phyloP scores from a whole-genome alignment of 2,113 vertebrate genomes.

The Sclerurus mexicanus region DNA sequence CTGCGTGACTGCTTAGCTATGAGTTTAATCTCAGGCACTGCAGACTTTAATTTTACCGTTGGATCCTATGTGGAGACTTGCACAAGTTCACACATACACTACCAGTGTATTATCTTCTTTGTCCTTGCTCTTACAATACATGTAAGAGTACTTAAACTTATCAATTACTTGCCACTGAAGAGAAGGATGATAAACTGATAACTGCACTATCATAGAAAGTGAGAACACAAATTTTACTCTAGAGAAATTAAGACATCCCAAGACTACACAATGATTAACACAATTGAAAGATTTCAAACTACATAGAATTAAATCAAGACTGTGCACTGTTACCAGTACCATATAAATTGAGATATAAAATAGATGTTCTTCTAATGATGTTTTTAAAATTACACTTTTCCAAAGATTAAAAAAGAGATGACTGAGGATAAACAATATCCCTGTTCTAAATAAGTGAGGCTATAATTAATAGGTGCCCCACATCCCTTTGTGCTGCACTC shows the following conservation, averaged over 20 bases:
- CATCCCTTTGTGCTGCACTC: not conserved
- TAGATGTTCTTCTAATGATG: not conserved
- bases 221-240: not conserved
- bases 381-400: not conserved
- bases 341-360: not conserved
- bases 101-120: not conserved
- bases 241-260: not conserved
- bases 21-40: not conserved
- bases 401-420: not conserved
- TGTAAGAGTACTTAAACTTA: not conserved
- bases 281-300: not conserved
- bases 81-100: not conserved
- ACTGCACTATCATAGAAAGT: not conserved
- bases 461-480: not conserved
- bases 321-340: not conserved
- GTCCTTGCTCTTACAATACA: not conserved
- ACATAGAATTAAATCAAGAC: not conserved
- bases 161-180: not conserved
- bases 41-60: not conserved
- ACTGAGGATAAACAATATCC: not conserved
- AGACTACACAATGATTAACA: not conserved
- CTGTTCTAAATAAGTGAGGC: not conserved
- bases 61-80: accelerated
- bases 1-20: not conserved
- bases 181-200: not conserved